Evolutionary conservation across 2,888 invertebrate genomes (phyloP).

Genomic region (Hartigia nigra): DNA sequence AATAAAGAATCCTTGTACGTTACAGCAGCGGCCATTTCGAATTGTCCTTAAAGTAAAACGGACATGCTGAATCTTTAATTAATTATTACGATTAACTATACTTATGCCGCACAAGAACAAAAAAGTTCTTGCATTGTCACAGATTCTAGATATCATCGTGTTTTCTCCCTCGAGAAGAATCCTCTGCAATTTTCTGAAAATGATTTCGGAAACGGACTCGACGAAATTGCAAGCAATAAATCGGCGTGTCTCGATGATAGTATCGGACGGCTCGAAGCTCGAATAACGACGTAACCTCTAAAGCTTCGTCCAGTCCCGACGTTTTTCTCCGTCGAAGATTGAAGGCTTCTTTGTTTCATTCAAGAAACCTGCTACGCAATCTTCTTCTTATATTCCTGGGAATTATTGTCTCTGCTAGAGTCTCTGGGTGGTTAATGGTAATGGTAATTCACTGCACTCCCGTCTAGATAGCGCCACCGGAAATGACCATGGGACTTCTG

Average conservation of each 20-base stretch:
- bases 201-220: neutral
- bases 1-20: neutral
- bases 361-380: neutral
- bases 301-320: neutral
- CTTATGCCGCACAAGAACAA: neutral
- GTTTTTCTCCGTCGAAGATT: neutral
- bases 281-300: neutral
- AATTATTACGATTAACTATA: neutral
- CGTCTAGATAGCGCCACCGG: neutral
- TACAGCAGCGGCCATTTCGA: neutral
- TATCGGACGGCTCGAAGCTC: neutral
- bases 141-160: neutral
- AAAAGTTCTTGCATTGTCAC: neutral
- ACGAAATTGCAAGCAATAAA: neutral
- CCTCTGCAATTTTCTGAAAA: neutral
- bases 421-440: neutral
- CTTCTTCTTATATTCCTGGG: neutral
- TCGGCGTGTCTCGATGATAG: neutral
- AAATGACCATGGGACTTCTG: neutral
- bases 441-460: neutral
- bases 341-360: neutral
- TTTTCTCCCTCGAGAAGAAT: neutral
- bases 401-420: neutral
- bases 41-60: neutral
- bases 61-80: neutral